These are phyloP conservation scores for Drosophila barbarae DNA, from an alignment of 2,888 invertebrate genomes.

Conservation along the genomic window DNA sequence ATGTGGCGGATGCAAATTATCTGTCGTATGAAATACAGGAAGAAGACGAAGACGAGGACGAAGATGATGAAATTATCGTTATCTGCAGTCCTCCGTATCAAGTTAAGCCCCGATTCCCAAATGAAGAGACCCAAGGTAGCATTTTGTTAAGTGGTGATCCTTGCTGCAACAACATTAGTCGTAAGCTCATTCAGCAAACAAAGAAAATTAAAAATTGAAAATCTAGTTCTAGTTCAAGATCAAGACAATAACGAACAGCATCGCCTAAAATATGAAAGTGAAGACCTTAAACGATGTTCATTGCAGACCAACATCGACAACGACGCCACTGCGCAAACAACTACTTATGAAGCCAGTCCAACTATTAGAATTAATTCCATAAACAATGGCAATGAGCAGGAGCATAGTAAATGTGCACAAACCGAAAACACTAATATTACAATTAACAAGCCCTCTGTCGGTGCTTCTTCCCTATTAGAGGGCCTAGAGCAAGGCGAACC, in stretches of 20 bases:
- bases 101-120: neutral
- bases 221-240: slow-evolving; percentile 47
- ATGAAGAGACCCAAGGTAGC: slow-evolving; percentile 9
- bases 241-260: slow-evolving; percentile 44
- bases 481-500: slow-evolving; percentile 43
- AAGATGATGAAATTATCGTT: slow-evolving; percentile 62
- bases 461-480: slow-evolving; percentile 38
- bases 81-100: slow-evolving; percentile 53
- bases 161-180: slow-evolving; percentile 42
- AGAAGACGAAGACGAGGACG: slow-evolving; percentile 34
- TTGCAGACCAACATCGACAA: slow-evolving; percentile 64
- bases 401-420: slow-evolving; percentile 51
- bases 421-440: slow-evolving; percentile 53
- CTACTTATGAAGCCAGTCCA: slow-evolving; percentile 43
- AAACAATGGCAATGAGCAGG: slow-evolving; percentile 28
- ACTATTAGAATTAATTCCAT: slow-evolving; percentile 32
- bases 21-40: slow-evolving; percentile 13
- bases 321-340: slow-evolving; percentile 51
- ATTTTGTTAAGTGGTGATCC: slow-evolving; percentile 11
- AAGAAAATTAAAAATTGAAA: slow-evolving; percentile 17
- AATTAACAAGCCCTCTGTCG: slow-evolving; percentile 34
- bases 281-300: slow-evolving; percentile 59
- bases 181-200: slow-evolving; percentile 38
- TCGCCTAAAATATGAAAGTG: slow-evolving; percentile 50
- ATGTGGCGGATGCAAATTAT: slow-evolving; percentile 40